Conservation (phyloP, 2,113 vertebrate genomes). For the Suncus etruscus region DNA sequence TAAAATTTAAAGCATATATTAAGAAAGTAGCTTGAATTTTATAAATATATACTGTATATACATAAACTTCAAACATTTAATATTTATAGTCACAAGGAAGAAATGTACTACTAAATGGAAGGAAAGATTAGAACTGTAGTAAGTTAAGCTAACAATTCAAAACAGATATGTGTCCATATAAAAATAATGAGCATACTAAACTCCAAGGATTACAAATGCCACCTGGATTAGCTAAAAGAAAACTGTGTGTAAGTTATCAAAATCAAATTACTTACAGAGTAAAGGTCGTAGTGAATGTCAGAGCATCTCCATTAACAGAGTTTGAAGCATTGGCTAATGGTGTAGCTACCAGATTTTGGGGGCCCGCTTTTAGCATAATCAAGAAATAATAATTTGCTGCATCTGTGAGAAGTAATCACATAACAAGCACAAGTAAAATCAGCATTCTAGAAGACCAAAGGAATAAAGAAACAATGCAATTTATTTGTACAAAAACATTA, state of each 20-base stretch:
- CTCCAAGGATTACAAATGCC: background rate
- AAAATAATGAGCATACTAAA: constrained; percentile 1
- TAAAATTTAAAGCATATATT: constrained; percentile 36
- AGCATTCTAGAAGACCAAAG: constrained; percentile 37
- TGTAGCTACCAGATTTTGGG: constrained; percentile 94
- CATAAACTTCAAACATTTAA: background rate
- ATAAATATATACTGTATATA: background rate
- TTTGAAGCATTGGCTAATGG: constrained; percentile 91
- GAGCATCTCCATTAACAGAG: constrained; percentile 94
- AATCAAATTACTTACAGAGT: constrained; percentile 89
- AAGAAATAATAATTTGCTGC: constrained; percentile 95
- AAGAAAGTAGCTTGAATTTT: constrained; percentile 24
- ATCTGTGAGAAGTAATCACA: constrained; percentile 86
- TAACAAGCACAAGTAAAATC: constrained; percentile 32
- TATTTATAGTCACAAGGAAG: background rate
- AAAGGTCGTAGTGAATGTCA: constrained; percentile 93
- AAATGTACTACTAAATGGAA: constrained; percentile 5
- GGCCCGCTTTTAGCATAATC: constrained; percentile 93
- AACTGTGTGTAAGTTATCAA: background rate
- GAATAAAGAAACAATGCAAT: constrained; percentile 8
- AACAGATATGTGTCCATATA: background rate
- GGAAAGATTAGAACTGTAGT: background rate
- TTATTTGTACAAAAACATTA: constrained; percentile 20
- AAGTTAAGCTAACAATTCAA: background rate
- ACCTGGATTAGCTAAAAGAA: background rate